Evolutionary conservation across 1,140 invertebrate genomes (phyloP), one percentile per base, ranked within the genome.

Genomic region (Temnothorax nylanderi): DNA sequence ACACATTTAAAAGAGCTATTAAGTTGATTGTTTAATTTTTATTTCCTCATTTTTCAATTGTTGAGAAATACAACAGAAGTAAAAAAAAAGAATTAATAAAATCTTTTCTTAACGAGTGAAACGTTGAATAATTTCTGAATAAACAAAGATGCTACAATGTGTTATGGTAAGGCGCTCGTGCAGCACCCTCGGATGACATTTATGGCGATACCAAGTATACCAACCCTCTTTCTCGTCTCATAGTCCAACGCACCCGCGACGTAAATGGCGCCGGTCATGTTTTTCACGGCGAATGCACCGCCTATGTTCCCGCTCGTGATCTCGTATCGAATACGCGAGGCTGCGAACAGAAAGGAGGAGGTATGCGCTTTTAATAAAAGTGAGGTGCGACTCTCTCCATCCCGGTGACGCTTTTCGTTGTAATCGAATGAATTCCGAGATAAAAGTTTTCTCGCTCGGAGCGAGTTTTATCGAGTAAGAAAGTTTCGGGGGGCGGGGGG

Each of bases 241-340:
- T 98, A 99, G 95, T 99, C 98, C 88, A 99, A 96, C 58, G 98
- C 98, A 85, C 98, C 98, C 32, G 99, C 98, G 65, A 99, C 98
- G 95, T 99, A 99, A 95, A 99, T 99, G 93, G 98, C 98, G 88
- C 99, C 99, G 86, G 98, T 99, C 97, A 98, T 98, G 95, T 99
- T 99, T 95, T 99, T 99, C 87, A 99, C 98, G 86, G 98, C 98
- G 95, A 99, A 99, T 47, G 98, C 98, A 92, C 98, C 98, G 87
- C 98, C 98, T 96, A 99, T 97, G 97, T 99, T 99, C 96, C 99
- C 99, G 97, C 98, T 98, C 95, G 98, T 99, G 96, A 99, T 99
- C 97, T 99, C 98, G 96, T 99, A 99, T 96, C 98, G 98, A 97
- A 99, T 99, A 97, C 98, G 98, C 95, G 99, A 99, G 93, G 98